Evolutionary conservation across 2,113 vertebrate genomes (phyloP), one percentile per base, ranked within the genome.

Genomic region (Crocuta crocuta): DNA sequence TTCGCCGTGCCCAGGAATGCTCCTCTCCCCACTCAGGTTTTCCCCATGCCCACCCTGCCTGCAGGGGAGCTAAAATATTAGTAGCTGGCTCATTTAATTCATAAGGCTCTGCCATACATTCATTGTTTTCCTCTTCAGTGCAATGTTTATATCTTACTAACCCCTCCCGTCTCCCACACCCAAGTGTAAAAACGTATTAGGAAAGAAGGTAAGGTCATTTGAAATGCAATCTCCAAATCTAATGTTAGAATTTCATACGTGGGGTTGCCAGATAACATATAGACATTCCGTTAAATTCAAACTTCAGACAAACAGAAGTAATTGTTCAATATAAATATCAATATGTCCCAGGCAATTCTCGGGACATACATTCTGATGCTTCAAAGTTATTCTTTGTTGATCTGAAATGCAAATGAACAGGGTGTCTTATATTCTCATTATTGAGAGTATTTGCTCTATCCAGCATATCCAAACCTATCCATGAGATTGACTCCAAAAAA

Each of bases 381-480:
- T 53, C 13, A 74, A 79, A 74, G 31, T 23, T 66, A 55, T 78
- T 89, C 63, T 89, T 71, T 58, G 0, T 35, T n/a, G 71, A 43
- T 61, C 82, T 84, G 48, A 95, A 94, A 76, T 70, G 87, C 81
- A 55, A 16, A 80, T 79, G n/a, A 87, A 39, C 45, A 26, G 31
- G 23, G 7, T 4, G 6, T 61, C 66, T 39, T 35, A 15, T 53
- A 28, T 71, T 48, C 55, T 73, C 74, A 35, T 53, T 45, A 74
- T 28, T 31, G 73, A 48, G 74, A 48, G 33, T 39, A 26, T 74
- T 88, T 89, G 50, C 50, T 79, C 28, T 79, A 24, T 58, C 50
- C 39, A 79, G 10, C 53, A 10, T 23, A 24, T 61, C 58, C 21
- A n/a, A n/a, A 8, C 4, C 26, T 73, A 0, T 39, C 82, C 35